Evolutionary conservation across 2,888 invertebrate genomes (phyloP).

Genomic region (Sicus ferrugineus): DNA sequence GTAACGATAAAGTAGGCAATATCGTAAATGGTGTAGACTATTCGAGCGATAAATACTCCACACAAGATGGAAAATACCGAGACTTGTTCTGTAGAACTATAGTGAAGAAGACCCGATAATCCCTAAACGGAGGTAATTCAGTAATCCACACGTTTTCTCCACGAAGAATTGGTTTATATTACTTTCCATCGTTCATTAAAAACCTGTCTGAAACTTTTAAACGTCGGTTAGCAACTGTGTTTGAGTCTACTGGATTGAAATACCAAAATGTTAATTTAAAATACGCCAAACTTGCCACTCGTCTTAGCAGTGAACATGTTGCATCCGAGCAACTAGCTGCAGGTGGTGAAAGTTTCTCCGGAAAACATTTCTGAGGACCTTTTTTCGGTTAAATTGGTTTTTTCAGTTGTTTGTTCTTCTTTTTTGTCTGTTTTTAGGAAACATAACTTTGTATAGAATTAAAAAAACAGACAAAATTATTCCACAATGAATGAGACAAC

Average conservation of each 20-base stretch:
- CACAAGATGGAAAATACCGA: no score
- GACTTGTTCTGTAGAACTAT: no score
- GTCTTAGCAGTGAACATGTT: slow-evolving; percentile 10
- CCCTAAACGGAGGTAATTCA: no score
- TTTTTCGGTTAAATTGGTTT: background rate
- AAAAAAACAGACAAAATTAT: background rate
- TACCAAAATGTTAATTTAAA: slow-evolving; percentile 1
- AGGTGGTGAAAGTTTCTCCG: slow-evolving; percentile 14
- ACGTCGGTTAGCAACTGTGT: no score
- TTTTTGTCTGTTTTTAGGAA: slow-evolving; percentile 2
- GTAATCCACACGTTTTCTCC: no score
- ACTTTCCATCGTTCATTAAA: no score
- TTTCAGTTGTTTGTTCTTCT: background rate
- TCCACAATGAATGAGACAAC: background rate
- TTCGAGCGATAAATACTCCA: no score
- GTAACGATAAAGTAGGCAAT: no score
- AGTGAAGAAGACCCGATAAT: no score
- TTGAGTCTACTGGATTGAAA: slow-evolving; percentile 1
- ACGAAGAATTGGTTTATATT: background rate
- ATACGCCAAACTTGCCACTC: background rate
- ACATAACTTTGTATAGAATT: background rate
- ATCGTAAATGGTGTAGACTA: no score
- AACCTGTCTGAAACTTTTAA: background rate
- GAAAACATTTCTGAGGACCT: background rate
- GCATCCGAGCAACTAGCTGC: background rate